Percentiles rank a stretch among this genome's conserved stretches.
phyloP scores from a whole-genome alignment of 2,113 vertebrate species.

The Oreochromis aureus region DNA sequence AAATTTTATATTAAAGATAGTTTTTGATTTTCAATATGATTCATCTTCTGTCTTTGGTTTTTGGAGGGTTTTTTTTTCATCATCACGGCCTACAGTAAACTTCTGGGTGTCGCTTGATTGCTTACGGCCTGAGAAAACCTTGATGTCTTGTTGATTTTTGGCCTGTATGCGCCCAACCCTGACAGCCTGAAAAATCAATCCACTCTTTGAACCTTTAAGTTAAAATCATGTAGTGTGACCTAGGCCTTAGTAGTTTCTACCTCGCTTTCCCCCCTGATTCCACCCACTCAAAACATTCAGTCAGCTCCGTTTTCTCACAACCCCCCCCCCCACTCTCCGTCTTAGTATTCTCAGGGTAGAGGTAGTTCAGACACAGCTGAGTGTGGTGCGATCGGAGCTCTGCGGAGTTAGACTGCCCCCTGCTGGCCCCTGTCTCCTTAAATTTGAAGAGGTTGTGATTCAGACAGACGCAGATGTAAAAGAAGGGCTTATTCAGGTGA shows the following conservation, averaged over 20 bases:
- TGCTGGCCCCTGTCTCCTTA: neutral
- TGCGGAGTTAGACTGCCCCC: constrained; percentile 42
- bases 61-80: neutral
- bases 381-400: constrained; percentile 24
- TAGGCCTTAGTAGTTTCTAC: constrained; percentile 56
- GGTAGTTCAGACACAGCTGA: constrained; percentile 54
- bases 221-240: constrained; percentile 40
- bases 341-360: constrained; percentile 67
- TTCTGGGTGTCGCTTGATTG: neutral
- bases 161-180: neutral
- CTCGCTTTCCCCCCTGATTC: constrained; percentile 25
- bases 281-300: neutral
- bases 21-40: neutral
- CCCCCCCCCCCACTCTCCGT: neutral
- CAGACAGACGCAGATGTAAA: neutral
- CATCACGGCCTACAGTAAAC: neutral
- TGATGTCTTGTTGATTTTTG: neutral
- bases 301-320: constrained; percentile 5
- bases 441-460: neutral
- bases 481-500: constrained; percentile 58
- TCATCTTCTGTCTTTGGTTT: neutral
- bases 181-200: neutral
- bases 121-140: neutral
- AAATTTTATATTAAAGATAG: neutral
- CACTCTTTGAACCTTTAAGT: neutral